Conservation (phyloP, 2,797 vertebrate species). For the Okamejei kenojei region DNA sequence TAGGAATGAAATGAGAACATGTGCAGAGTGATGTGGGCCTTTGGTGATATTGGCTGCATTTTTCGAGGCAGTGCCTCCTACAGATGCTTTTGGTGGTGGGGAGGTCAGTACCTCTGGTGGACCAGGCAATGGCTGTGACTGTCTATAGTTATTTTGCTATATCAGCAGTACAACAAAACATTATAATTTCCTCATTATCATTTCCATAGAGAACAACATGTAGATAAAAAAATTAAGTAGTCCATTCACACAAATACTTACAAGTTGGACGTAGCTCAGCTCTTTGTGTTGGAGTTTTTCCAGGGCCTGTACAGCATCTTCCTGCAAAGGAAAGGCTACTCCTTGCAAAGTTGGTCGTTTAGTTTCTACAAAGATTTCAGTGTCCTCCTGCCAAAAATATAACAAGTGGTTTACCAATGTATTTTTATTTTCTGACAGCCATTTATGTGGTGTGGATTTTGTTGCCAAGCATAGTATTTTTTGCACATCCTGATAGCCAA, state of each 20-base stretch:
- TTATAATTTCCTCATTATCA: not conserved
- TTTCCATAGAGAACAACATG: not conserved
- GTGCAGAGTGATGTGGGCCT: too few relatives aligned
- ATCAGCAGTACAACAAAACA: not conserved
- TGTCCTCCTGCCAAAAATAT: conserved; percentile 71
- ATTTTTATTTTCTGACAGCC: too few relatives aligned
- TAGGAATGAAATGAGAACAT: too few relatives aligned
- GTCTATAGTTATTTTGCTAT: not conserved
- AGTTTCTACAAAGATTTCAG: conserved; percentile 81
- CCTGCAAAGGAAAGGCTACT: conserved; percentile 83
- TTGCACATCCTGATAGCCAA: too few relatives aligned
- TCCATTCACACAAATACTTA: conserved; percentile 54
- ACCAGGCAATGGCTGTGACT: too few relatives aligned
- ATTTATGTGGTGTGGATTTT: too few relatives aligned
- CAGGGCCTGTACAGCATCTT: conserved; percentile 75
- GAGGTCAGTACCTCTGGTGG: too few relatives aligned
- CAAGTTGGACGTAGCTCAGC: conserved; percentile 92
- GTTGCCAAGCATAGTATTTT: too few relatives aligned
- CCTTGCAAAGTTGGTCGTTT: conserved; percentile 93
- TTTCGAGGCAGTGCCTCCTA: too few relatives aligned
- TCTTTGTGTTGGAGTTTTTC: conserved; percentile 72
- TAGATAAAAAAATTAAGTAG: not conserved
- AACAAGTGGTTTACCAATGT: not conserved
- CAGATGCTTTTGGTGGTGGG: too few relatives aligned
- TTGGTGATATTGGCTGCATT: too few relatives aligned